A percentile compares a stretch with the other conserved stretches of the same genome.
Evolutionary conservation across 2,888 invertebrate genomes (phyloP).

Genomic region (Stenchaetothrips biformis): DNA sequence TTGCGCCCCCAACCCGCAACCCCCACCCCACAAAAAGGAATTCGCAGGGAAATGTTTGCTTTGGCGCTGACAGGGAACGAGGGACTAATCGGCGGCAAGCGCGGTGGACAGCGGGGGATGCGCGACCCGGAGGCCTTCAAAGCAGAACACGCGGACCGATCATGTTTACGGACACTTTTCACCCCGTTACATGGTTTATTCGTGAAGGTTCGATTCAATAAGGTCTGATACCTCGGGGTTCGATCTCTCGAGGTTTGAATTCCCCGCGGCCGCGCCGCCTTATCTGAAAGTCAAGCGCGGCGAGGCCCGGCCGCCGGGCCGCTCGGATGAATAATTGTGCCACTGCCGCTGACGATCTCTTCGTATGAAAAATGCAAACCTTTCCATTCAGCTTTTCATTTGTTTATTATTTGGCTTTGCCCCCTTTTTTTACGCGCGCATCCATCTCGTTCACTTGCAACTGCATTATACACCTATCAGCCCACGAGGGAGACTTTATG

Average conservation of each 20-base stretch:
- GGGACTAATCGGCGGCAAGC: neutral
- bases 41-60: neutral
- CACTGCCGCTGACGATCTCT: neutral
- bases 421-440: no score
- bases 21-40: conserved; percentile 2
- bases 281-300: conserved; percentile 13
- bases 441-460: no score
- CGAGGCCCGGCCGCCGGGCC: neutral
- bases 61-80: neutral
- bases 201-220: no score
- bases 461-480: no score
- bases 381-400: neutral
- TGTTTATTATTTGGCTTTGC: no score
- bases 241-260: neutral
- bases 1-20: no score
- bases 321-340: neutral
- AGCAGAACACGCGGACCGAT: no score
- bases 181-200: no score
- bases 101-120: neutral
- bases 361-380: neutral
- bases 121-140: no score
- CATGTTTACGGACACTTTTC: neutral
- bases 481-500: no score
- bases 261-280: neutral
- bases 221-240: neutral